Evolutionary conservation across 64 coral and sea anemone species (phyloP).

Genomic region (Orbicella faveolata): DNA sequence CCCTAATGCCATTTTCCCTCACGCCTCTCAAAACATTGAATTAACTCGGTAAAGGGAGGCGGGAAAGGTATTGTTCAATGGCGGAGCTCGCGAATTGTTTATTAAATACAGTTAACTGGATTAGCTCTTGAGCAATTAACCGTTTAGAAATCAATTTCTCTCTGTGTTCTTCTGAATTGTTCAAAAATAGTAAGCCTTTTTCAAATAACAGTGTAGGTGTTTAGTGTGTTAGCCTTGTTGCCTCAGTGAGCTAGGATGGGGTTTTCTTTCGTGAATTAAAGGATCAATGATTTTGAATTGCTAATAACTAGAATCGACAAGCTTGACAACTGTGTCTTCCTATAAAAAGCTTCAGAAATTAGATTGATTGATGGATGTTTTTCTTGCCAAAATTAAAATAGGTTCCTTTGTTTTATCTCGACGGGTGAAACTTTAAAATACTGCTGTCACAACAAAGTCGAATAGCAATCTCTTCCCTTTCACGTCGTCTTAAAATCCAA

Average conservation of each 20-base stretch:
- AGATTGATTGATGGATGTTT: constrained; percentile 43
- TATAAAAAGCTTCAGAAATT: constrained; percentile 25
- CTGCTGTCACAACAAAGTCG: constrained; percentile 41
- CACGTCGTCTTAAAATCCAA: constrained; percentile 19
- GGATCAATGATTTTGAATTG: constrained; percentile 52
- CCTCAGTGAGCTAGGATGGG: background rate
- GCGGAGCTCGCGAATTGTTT: constrained; percentile 39
- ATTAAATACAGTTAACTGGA: constrained; percentile 64
- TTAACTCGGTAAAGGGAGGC: constrained; percentile 45
- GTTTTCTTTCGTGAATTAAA: constrained; percentile 10
- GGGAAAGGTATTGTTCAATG: constrained; percentile 55
- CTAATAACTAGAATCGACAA: constrained; percentile 39
- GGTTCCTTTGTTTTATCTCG: constrained; percentile 35
- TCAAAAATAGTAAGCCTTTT: constrained; percentile 7
- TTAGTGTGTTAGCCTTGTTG: background rate
- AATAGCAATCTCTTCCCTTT: background rate
- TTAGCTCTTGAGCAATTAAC: constrained; percentile 56
- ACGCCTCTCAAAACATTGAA: constrained; percentile 68
- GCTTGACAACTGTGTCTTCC: constrained; percentile 41
- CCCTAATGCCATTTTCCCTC: constrained; percentile 47
- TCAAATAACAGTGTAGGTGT: background rate
- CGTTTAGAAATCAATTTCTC: constrained; percentile 37
- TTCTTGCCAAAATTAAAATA: constrained; percentile 46
- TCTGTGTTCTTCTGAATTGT: background rate
- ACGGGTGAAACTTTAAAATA: constrained; percentile 22